Percentiles rank a stretch among this genome's conserved stretches.
Conservation (phyloP, 2,888 invertebrate genomes). For the Blomia tropicalis region DNA sequence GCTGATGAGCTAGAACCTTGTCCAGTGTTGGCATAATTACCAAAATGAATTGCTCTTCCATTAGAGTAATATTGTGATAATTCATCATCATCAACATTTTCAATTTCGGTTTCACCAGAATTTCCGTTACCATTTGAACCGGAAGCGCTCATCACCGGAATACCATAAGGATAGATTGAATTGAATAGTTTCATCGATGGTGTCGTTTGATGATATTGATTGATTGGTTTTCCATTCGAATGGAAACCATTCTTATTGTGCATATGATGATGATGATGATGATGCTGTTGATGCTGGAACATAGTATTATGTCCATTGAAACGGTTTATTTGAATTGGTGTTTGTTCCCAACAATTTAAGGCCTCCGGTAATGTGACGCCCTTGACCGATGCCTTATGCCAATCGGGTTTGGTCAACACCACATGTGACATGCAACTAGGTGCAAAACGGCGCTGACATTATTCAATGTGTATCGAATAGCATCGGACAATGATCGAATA, state of each 20-base stretch:
- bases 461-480: conserved; percentile 59
- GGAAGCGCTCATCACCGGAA: neutral
- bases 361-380: conserved; percentile 68
- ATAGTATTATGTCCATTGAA: neutral
- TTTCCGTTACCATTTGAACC: neutral
- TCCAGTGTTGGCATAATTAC: neutral
- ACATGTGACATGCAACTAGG: conserved; percentile 86
- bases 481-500: conserved; percentile 73
- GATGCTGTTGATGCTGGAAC: neutral
- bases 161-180: neutral
- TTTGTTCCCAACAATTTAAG: conserved; percentile 64
- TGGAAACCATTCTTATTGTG: neutral
- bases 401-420: conserved; percentile 63
- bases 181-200: neutral
- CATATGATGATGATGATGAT: neutral
- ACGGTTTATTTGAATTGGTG: neutral
- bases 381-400: conserved; percentile 67
- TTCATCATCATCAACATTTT: neutral
- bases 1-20: too few species aligned
- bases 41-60: neutral
- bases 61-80: neutral
- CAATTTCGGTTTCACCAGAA: neutral
- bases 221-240: neutral
- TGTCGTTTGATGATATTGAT: neutral
- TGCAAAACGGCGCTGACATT: conserved; percentile 76